These are phyloP conservation scores for Raja brachyura DNA, from an alignment of 2,113 vertebrate species.

Conservation along the genomic window DNA sequence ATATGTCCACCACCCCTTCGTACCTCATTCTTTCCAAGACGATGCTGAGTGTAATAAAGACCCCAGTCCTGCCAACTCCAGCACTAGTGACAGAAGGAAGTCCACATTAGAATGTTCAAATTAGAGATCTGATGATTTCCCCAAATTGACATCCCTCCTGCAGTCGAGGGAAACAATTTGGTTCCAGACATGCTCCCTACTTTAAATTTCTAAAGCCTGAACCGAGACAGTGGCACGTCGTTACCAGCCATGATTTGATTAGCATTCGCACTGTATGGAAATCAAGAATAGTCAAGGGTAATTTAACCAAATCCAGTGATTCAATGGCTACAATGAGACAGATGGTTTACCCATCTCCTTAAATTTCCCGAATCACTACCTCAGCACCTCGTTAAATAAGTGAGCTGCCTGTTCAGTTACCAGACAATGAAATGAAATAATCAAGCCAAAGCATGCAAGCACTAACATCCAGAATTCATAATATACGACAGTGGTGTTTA, in stretches of 20 bases:
- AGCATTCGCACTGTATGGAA: not conserved
- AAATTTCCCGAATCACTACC: not conserved
- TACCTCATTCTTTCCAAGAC: conserved; percentile 96
- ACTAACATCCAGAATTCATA: too few relatives aligned
- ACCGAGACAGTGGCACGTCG: not conserved
- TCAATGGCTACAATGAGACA: not conserved
- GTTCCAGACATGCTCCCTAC: not conserved
- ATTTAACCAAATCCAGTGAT: too few relatives aligned
- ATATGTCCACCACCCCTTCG: conserved; percentile 94
- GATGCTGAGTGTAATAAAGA: conserved; percentile 94
- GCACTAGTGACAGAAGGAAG: conserved; percentile 59
- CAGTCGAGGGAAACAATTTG: not conserved
- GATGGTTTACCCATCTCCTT: not conserved
- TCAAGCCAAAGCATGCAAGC: too few relatives aligned
- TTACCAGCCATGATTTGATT: not conserved
- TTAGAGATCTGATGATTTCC: not conserved
- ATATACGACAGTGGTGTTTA: too few relatives aligned
- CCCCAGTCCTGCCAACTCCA: conserved; percentile 87
- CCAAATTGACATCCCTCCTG: not conserved
- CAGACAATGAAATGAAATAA: too few relatives aligned
- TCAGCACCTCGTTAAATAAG: too few relatives aligned
- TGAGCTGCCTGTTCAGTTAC: too few relatives aligned
- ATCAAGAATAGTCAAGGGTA: not conserved
- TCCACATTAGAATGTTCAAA: not conserved
- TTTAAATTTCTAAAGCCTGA: not conserved